Evolutionary conservation across 35 echinoderm and acorn worm genomes (phyloP).

Genomic region (Acanthaster planci): DNA sequence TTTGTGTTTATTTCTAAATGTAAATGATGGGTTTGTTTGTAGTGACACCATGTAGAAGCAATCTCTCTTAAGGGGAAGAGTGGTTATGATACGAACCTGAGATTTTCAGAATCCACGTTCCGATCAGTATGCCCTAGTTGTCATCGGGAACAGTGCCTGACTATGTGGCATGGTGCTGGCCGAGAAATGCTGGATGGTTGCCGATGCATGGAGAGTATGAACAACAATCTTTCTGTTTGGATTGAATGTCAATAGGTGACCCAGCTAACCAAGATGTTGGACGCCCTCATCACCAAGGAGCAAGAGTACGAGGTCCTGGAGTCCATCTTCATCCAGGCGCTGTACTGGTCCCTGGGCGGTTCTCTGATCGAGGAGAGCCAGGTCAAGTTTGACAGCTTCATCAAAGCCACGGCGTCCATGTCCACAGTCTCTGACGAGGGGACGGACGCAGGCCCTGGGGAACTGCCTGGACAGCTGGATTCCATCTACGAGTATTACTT

Average conservation of each 20-base stretch:
- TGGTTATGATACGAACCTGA: too few species aligned
- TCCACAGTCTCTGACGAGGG: conserved; percentile 61
- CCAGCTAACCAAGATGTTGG: conserved; percentile 86
- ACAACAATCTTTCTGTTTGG: too few species aligned
- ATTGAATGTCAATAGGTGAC: conserved; percentile 57
- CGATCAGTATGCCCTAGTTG: too few species aligned
- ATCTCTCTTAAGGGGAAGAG: too few species aligned
- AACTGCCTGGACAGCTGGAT: conserved; percentile 77
- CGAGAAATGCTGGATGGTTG: too few species aligned
- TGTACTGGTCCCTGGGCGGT: conserved; percentile 89
- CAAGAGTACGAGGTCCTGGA: conserved; percentile 71
- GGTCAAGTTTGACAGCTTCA: conserved; percentile 91
- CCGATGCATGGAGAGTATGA: too few species aligned
- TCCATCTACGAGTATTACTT: conserved; percentile 92
- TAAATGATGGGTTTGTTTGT: too few species aligned
- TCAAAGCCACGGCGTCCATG: conserved; percentile 82
- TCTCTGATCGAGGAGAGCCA: conserved; percentile 82
- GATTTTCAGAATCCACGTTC: too few species aligned
- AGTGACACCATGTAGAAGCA: too few species aligned
- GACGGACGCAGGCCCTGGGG: conserved; percentile 74
- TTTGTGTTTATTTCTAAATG: too few species aligned
- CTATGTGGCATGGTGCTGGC: too few species aligned
- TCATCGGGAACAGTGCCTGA: too few species aligned
- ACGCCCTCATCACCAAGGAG: conserved; percentile 82
- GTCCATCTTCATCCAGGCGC: conserved; percentile 80